Conservation (phyloP, 2,888 invertebrate genomes). For the Drosophila vallismaia region DNA sequence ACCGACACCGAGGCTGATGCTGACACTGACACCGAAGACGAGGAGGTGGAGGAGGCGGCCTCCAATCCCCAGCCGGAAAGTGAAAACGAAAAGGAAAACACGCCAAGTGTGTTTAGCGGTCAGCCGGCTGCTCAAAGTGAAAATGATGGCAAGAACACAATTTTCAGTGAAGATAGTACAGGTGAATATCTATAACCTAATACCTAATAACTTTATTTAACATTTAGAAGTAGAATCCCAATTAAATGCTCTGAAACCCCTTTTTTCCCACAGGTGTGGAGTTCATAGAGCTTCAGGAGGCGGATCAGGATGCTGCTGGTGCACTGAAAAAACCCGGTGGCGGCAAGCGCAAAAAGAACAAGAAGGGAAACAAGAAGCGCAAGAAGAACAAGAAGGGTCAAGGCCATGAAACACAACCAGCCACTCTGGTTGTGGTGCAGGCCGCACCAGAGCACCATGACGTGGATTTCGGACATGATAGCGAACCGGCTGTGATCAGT, state of each 20-base stretch:
- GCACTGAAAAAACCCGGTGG: conserved; percentile 67
- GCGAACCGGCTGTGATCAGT: conserved; percentile 32
- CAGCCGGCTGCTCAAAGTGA: conserved; percentile 19
- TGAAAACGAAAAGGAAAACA: conserved; percentile 52
- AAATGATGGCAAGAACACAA: conserved; percentile 54
- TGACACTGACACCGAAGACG: conserved; percentile 34
- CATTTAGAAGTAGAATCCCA: no score
- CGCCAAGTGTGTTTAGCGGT: conserved; percentile 23
- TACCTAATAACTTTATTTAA: no score
- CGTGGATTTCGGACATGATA: conserved; percentile 47
- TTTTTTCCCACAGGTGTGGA: conserved; percentile 55
- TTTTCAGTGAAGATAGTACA: conserved; percentile 47
- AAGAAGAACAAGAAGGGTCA: conserved; percentile 56
- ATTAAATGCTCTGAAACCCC: not conserved
- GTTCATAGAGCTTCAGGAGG: conserved; percentile 79
- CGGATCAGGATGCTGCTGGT: conserved; percentile 47
- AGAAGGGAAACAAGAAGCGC: conserved; percentile 62
- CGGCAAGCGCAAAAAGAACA: conserved; percentile 69
- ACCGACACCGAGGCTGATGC: conserved; percentile 60
- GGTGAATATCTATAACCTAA: conserved; percentile 29
- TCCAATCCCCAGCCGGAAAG: conserved; percentile 16
- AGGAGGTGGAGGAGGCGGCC: conserved; percentile 47
- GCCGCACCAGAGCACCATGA: conserved; percentile 69
- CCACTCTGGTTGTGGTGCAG: conserved; percentile 80
- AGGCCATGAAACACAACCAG: conserved; percentile 59